phyloP scores from a whole-genome alignment of 2,113 vertebrate genomes.

The Tamias sibiricus region DNA sequence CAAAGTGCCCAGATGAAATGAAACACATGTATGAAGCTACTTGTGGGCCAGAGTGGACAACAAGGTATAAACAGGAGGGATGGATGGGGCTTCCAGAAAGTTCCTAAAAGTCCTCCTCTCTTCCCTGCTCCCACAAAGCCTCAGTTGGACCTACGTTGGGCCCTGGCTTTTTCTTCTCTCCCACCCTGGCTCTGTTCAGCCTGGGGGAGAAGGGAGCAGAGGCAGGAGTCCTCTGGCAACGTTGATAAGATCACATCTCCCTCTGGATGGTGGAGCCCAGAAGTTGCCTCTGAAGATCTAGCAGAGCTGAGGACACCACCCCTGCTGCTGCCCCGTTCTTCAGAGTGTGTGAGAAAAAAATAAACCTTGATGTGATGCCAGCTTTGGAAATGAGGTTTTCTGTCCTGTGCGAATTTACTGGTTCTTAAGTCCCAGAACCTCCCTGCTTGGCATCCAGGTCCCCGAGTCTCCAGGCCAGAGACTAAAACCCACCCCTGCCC shows the following conservation, averaged over 20 bases:
- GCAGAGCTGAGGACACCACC: background rate
- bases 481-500: background rate
- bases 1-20: background rate
- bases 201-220: background rate
- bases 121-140: background rate
- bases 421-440: background rate
- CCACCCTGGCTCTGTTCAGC: no score
- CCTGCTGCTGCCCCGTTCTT: background rate
- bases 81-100: background rate
- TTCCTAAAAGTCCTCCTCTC: background rate
- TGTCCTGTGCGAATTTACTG: background rate
- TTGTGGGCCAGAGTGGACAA: background rate
- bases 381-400: background rate
- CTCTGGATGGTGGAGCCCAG: no score
- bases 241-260: fast-evolving
- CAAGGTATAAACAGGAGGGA: background rate
- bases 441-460: background rate
- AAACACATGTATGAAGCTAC: background rate
- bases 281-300: background rate
- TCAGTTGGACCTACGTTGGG: background rate
- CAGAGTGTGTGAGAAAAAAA: background rate
- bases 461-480: background rate
- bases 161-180: background rate
- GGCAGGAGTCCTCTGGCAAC: background rate
- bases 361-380: background rate